Percentiles rank a stretch among this genome's conserved stretches.
phyloP scores from a whole-genome alignment of 2,113 vertebrate genomes.

The Hippocampus mohnikei region DNA sequence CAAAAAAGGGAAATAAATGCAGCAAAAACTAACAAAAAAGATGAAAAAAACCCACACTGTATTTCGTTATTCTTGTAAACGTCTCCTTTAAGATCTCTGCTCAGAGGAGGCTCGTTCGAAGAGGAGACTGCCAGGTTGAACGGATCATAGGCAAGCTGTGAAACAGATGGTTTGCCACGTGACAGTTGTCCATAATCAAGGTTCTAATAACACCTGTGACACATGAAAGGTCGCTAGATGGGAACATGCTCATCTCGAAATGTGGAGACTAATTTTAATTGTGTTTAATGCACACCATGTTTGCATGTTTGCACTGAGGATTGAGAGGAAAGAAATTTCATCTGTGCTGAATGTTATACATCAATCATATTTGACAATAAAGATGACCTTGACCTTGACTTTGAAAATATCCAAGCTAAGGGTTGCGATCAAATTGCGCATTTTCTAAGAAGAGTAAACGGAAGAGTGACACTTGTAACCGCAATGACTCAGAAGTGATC shows the following conservation, averaged over 20 bases:
- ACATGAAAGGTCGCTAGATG: constrained; percentile 18
- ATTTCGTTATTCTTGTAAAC: background rate
- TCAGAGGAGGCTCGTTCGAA: constrained; percentile 19
- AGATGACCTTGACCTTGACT: too few species aligned
- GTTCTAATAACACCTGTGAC: constrained; percentile 41
- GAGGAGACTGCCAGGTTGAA: constrained; percentile 36
- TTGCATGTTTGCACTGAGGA: too few species aligned
- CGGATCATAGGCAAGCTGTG: constrained; percentile 43
- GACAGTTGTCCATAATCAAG: constrained; percentile 46
- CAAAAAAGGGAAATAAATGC: background rate
- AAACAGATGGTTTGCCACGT: constrained; percentile 55
- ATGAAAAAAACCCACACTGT: background rate
- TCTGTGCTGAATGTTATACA: too few species aligned
- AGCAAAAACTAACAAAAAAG: background rate
- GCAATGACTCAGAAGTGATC: background rate
- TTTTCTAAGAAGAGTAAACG: background rate
- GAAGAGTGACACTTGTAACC: background rate
- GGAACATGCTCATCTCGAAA: constrained; percentile 1
- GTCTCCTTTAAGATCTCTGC: constrained; percentile 27
- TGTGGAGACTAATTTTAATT: background rate
- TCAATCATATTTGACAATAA: too few species aligned
- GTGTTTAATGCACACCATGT: too few species aligned
- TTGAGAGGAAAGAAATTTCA: too few species aligned
- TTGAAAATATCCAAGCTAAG: constrained; percentile 1
- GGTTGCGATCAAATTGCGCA: background rate